Evolutionary conservation across 1,140 invertebrate genomes (phyloP), one percentile per base, ranked within the genome.

Genomic region (Formica selysi): DNA sequence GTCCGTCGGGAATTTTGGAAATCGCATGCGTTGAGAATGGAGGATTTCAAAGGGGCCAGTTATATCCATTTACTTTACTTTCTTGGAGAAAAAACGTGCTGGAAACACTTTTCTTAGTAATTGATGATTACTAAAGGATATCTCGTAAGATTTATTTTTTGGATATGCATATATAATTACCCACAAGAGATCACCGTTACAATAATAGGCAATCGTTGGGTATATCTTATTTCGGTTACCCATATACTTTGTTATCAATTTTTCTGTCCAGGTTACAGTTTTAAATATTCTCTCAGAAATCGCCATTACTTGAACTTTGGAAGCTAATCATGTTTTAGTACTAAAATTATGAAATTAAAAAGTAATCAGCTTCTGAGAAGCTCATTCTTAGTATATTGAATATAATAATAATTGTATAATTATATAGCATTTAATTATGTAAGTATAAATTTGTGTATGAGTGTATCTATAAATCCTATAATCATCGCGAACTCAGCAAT

Each of bases 1-100:
- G 44, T 16, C 22, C 59, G 13, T 32, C n/a, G 44, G 38, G 70
- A 65, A 22, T 85, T 67, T 65, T 41, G 19, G 71, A 38, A 84
- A 85, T 54, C 81, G 61, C 44, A 13, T 22, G n/a, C 29, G 3
- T 76, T 32, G 38, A 16, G 29, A 2, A 61, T 10, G n/a, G 19
- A n/a, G 41, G 10, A 22, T 54, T 81, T 74, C 3, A 59, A 57
- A 32, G 22, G 32, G 10, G 11, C 11, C n/a, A 13, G 11, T 32
- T 44, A 44, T 22, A n/a, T 44, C 22, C 6, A 54, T 41, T 65
- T 62, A 26, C 11, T 16, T 5, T 19, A 3, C 3, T 19, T 29
- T 48, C 29, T 65, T 44, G 19, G 6, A 16, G 10, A 57, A 64
- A 51, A 80, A 80, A 68, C 26, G 11, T 7, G 29, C 41, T 51